Base-by-base conservation (phyloP, 2,888 invertebrate species). In the Acanthosoma haemorrhoidale region DNA sequence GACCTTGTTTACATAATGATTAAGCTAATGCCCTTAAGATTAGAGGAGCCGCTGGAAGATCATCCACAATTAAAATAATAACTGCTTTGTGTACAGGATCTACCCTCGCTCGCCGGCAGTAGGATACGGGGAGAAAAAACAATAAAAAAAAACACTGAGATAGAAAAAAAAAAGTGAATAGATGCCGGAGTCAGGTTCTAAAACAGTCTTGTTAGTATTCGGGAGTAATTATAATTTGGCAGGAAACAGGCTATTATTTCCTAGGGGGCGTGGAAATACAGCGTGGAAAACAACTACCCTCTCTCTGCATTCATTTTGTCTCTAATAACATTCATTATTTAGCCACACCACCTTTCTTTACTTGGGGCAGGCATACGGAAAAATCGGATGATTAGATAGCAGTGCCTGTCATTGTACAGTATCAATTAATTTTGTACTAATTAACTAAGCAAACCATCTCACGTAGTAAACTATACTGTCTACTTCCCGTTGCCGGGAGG, bases 1-100 rank as follows among this genome's bases (percentile, higher is more conserved):
- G 3, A 9, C 36, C 41, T 68, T 68, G 68, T 68, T 68, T 68
- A 68, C 68, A 68, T 68, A 68, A 60, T 68, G 38, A 68, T 68
- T 58, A 59, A 68, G 18, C 36, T 59, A 68, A 68, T 39, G 25
- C 38, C 34, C 39, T 41, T 64, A n/a, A 41, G 41, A 64, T 64
- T 32, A 43, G 64, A 39, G 39, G 39, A 29, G 64, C 41, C 64
- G 64, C 38, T 25, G 13, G 31, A 64, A 25, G 64, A 43, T 43
- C 29, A 39, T 41, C 64, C 31, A 43, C 64, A 64, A 64, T 64
- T 64, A 64, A 43, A 43, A 64, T 64, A 43, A 64, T 64, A 64
- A 64, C 38, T 36, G 39, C 64, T 43, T 25, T 64, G 43, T 43
- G 29, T 11, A 21, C 21, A 38, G 15, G 15, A 59, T 2, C 9